These are phyloP conservation scores for Trematocara unimaculatum DNA, from an alignment of 2,113 vertebrate genomes.

Conservation along the genomic window DNA sequence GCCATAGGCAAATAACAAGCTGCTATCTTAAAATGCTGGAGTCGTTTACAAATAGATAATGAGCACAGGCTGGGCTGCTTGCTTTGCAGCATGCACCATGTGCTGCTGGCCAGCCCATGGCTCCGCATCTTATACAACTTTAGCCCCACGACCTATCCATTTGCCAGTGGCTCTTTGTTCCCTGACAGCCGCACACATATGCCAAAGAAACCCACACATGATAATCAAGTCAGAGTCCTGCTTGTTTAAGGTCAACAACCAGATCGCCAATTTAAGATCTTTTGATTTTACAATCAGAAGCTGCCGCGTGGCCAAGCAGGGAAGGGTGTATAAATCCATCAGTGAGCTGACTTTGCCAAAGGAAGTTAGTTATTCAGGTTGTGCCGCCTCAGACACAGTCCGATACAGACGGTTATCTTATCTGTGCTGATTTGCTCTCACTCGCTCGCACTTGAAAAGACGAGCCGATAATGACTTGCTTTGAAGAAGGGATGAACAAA, in stretches of 20 bases:
- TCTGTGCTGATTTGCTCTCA: constrained; percentile 29
- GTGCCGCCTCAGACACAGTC: background rate
- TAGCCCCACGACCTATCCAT: background rate
- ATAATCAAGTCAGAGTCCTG: background rate
- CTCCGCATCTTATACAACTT: constrained; percentile 29
- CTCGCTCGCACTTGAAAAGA: constrained; percentile 16
- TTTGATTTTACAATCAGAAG: constrained; percentile 14
- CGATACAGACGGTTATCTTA: background rate
- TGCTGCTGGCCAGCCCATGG: background rate
- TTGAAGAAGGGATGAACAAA: constrained; percentile 46
- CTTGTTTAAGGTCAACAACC: constrained; percentile 12
- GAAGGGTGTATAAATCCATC: background rate
- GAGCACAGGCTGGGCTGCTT: constrained; percentile 33
- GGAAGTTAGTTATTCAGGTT: constrained; percentile 29
- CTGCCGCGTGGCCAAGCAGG: background rate
- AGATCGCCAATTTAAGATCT: background rate
- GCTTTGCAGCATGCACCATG: background rate
- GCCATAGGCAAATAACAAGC: constrained; percentile 75
- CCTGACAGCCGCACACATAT: background rate
- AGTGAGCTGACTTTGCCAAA: background rate
- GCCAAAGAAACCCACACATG: background rate
- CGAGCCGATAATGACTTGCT: constrained; percentile 35
- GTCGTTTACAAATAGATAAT: constrained; percentile 69
- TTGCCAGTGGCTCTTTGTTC: background rate
- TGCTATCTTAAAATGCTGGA: constrained; percentile 63